Evolutionary conservation across 1,140 invertebrate genomes (phyloP).

Genomic region (Drosophila dunni): DNA sequence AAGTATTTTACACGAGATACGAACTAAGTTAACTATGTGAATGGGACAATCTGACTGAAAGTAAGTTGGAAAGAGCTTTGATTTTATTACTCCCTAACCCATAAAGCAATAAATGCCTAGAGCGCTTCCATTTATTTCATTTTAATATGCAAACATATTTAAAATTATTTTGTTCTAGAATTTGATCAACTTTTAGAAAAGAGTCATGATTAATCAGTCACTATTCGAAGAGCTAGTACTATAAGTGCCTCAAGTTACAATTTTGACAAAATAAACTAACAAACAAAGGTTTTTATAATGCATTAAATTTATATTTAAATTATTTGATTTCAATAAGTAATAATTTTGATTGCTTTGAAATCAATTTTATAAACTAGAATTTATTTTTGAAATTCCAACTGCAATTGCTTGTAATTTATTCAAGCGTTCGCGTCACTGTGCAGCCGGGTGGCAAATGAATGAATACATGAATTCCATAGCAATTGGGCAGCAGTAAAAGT

Average conservation of each 20-base stretch:
- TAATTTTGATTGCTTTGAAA: neutral
- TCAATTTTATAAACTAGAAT: neutral
- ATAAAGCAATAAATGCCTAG: slow-evolving; percentile 12
- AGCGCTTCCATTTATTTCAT: neutral
- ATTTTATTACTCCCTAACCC: slow-evolving; percentile 7
- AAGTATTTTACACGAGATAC: slow-evolving; percentile 4
- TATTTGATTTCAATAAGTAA: neutral
- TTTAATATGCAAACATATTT: neutral
- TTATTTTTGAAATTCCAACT: neutral
- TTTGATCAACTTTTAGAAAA: too few species aligned
- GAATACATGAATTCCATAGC: slow-evolving; percentile 72
- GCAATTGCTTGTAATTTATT: neutral
- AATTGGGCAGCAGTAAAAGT: slow-evolving; percentile 46
- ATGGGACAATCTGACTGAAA: too few species aligned
- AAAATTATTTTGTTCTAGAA: too few species aligned
- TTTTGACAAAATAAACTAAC: too few species aligned
- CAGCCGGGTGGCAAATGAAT: slow-evolving; percentile 55
- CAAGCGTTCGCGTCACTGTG: slow-evolving; percentile 35
- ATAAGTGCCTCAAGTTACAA: too few species aligned
- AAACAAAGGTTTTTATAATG: too few species aligned
- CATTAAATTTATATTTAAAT: too few species aligned
- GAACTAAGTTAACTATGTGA: neutral
- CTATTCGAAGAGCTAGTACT: too few species aligned
- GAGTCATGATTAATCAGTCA: too few species aligned
- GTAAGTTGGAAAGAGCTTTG: too few species aligned